Evolutionary conservation across 2,888 invertebrate genomes (phyloP).

Genomic region (Argyresthia albistria): DNA sequence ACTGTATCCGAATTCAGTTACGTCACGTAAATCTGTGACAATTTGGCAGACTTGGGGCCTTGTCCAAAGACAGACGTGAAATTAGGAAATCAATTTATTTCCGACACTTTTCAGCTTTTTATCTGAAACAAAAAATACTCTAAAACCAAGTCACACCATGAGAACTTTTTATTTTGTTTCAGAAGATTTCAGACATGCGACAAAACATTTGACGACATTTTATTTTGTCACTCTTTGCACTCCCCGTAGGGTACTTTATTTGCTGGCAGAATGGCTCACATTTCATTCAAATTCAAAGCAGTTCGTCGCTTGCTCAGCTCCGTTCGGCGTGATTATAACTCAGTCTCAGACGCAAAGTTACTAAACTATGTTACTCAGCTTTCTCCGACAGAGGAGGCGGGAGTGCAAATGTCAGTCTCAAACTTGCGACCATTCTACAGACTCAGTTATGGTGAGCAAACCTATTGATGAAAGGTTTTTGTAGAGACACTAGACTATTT

Average conservation of each 20-base stretch:
- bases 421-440: too few species aligned
- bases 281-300: constrained; percentile 24
- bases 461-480: too few species aligned
- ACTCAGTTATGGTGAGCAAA: too few species aligned
- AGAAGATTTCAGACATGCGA: too few species aligned
- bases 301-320: constrained; percentile 15
- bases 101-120: too few species aligned
- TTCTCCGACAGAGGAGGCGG: constrained; percentile 1
- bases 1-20: constrained; percentile 1
- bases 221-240: neutral
- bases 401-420: neutral
- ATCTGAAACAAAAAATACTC: too few species aligned
- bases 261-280: constrained; percentile 15
- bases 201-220: neutral
- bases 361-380: constrained; percentile 6
- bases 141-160: too few species aligned
- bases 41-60: too few species aligned
- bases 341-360: constrained; percentile 24
- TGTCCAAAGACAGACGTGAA: too few species aligned
- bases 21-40: neutral
- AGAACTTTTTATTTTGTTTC: too few species aligned
- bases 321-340: constrained; percentile 19
- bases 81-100: too few species aligned
- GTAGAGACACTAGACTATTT: too few species aligned
- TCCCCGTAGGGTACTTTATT: neutral